Evolutionary conservation across 2,888 invertebrate genomes (phyloP).

Genomic region (Apeira syringaria): DNA sequence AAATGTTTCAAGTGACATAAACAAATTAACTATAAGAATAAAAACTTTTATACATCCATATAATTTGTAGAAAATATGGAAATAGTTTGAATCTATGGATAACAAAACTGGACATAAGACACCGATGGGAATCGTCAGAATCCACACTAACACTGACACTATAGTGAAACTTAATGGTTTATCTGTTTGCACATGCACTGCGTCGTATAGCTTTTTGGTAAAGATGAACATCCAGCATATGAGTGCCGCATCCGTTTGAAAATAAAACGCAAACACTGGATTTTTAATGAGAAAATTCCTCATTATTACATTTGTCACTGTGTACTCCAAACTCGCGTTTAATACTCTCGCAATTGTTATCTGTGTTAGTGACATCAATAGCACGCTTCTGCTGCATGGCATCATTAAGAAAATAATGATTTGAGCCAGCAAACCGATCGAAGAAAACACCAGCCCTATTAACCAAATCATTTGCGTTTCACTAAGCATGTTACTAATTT

Average conservation of each 20-base stretch:
- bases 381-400: slow-evolving; percentile 52
- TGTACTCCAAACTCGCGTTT: slow-evolving; percentile 46
- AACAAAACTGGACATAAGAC: slow-evolving; percentile 33
- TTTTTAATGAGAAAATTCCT: slow-evolving; percentile 3
- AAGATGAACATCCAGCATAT: slow-evolving; percentile 62
- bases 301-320: slow-evolving; percentile 25
- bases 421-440: slow-evolving; percentile 43
- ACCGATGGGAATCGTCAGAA: slow-evolving; percentile 44
- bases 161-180: slow-evolving; percentile 37
- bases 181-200: slow-evolving; percentile 52
- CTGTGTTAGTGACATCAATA: slow-evolving; percentile 50
- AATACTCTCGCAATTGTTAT: slow-evolving; percentile 51
- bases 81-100: neutral
- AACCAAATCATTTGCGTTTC: slow-evolving; percentile 34
- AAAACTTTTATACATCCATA: slow-evolving; percentile 51
- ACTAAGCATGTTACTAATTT: too few species aligned
- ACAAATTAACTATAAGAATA: slow-evolving; percentile 45
- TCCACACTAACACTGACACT: slow-evolving; percentile 44
- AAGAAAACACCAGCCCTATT: slow-evolving; percentile 46
- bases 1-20: slow-evolving; percentile 53
- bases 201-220: slow-evolving; percentile 60
- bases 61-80: slow-evolving; percentile 33
- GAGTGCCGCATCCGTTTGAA: slow-evolving; percentile 52
- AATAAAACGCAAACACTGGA: slow-evolving; percentile 37
- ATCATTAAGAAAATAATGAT: slow-evolving; percentile 37